Evolutionary conservation across 1,140 invertebrate genomes (phyloP).

Genomic region (Chionoecetes opilio): DNA sequence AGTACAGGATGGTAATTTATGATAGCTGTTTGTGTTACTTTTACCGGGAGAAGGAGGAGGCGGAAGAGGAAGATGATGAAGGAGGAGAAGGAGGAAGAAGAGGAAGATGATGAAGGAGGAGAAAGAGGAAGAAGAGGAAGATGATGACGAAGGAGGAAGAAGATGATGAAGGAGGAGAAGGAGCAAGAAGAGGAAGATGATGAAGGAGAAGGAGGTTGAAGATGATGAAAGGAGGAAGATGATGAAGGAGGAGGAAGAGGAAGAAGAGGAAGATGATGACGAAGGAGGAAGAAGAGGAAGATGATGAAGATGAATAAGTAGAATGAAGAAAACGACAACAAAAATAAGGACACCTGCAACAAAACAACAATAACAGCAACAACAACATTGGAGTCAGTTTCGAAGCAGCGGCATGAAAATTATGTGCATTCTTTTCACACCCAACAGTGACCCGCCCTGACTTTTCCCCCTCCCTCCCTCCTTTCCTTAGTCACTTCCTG

Average conservation of each 20-base stretch:
- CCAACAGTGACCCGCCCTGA: neutral
- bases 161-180: neutral
- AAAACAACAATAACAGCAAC: too few relatives aligned
- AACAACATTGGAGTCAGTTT: neutral
- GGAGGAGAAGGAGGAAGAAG: neutral
- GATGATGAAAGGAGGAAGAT: neutral
- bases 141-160: neutral
- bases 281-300: too few relatives aligned
- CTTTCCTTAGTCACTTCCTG: neutral
- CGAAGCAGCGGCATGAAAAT: neutral
- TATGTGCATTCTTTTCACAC: neutral
- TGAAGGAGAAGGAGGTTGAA: neutral
- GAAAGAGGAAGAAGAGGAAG: neutral
- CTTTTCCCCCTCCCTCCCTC: neutral
- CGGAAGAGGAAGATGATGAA: neutral
- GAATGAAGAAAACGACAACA: too few relatives aligned
- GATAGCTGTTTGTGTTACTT: too few relatives aligned
- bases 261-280: neutral
- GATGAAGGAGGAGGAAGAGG: neutral
- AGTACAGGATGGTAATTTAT: too few relatives aligned
- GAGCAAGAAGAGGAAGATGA: neutral
- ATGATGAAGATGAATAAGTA: too few relatives aligned
- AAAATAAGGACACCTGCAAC: too few relatives aligned
- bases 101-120: neutral
- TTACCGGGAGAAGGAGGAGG: neutral